These are phyloP conservation scores for Podarcis siculus DNA, from an alignment of 2,797 vertebrate species.

Conservation along the genomic window DNA sequence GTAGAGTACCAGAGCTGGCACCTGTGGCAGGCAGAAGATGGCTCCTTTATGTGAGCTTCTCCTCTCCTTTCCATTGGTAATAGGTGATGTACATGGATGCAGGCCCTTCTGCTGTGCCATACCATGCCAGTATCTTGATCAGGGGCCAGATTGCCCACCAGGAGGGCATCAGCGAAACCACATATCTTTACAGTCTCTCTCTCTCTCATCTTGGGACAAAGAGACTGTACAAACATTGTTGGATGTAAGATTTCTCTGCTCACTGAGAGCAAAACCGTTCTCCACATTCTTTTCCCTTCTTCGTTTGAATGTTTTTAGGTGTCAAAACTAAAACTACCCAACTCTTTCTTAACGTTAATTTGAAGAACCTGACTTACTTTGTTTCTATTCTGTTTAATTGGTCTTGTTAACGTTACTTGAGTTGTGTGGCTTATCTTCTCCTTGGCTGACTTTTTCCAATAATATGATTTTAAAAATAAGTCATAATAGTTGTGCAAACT, in stretches of 20 bases:
- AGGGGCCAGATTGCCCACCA: slow-evolving; percentile 49
- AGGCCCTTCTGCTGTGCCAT: not conserved
- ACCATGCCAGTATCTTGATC: slow-evolving; percentile 34
- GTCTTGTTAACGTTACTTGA: slow-evolving; percentile 4
- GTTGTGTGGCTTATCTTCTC: not conserved
- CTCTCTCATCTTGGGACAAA: slow-evolving; percentile 17
- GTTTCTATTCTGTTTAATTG: slow-evolving; percentile 19
- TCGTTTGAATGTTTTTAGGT: slow-evolving; percentile 40
- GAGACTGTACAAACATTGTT: slow-evolving; percentile 14
- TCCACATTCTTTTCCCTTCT: slow-evolving; percentile 35
- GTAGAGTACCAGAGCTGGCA: slow-evolving; percentile 29
- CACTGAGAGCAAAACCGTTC: slow-evolving; percentile 16
- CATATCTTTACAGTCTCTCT: slow-evolving; percentile 44
- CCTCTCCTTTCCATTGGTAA: slow-evolving; percentile 58
- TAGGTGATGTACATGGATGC: slow-evolving; percentile 54
- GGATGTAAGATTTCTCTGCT: slow-evolving; percentile 27
- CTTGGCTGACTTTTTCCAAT: not conserved
- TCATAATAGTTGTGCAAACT: not conserved
- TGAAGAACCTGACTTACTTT: not conserved
- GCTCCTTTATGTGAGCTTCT: slow-evolving; percentile 34
- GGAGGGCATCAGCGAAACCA: slow-evolving; percentile 29
- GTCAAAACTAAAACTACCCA: slow-evolving; percentile 58
- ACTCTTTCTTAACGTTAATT: slow-evolving; percentile 58
- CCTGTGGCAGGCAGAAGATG: slow-evolving; percentile 45
- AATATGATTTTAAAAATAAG: not conserved